Base-by-base conservation (phyloP, 2,888 invertebrate genomes). In the Plebejus anna region DNA sequence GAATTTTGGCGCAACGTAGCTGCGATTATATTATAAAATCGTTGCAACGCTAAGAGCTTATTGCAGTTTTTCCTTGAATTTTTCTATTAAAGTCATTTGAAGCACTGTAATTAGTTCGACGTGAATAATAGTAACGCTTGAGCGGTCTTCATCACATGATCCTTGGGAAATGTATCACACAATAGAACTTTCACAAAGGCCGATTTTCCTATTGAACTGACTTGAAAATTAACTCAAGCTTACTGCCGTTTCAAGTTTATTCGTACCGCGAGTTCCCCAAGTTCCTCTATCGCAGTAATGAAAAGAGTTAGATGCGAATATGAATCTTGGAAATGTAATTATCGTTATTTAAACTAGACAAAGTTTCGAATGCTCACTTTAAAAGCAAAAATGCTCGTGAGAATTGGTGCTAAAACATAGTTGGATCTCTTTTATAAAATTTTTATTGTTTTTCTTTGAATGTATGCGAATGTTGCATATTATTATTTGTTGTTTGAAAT, bases 231-330 rank as follows among this genome's bases (percentile, higher is more conserved):
- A 86, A 82, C 84, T 83, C 81, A 81, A 81, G 79, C 80, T 78
- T 76, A 78, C 76, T 77, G 78, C 79, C 78, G 75, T 79, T 81
- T 81, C 81, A 79, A 78, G 79, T 72, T 80, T 79, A 83, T 82
- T 89, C 89, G 55, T 90, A 90, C 90, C 90, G 83, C 91, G 51
- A 73, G 32, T 55, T 36, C 32, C 73, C 11, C 55, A 91, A 92
- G 91, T 91, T 92, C 90, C 87, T 90, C 91, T 92, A 92, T 92
- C 91, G 92, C 90, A 89, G 86, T 88, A 90, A 88, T 87, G 85
- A 86, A 89, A 92, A 92, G 88, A 92, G 92, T 87, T 87, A 88
- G 89, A 66, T 32, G 32, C 66, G 66, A 66, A 66, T 66, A 66
- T 66, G 32, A 66, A 66, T 66, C 32, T 13, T 66, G 32, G 13